Evolutionary conservation across 2,888 invertebrate species (phyloP), one percentile per base, ranked within the genome.

Genomic region (Agriopis leucophaearia): DNA sequence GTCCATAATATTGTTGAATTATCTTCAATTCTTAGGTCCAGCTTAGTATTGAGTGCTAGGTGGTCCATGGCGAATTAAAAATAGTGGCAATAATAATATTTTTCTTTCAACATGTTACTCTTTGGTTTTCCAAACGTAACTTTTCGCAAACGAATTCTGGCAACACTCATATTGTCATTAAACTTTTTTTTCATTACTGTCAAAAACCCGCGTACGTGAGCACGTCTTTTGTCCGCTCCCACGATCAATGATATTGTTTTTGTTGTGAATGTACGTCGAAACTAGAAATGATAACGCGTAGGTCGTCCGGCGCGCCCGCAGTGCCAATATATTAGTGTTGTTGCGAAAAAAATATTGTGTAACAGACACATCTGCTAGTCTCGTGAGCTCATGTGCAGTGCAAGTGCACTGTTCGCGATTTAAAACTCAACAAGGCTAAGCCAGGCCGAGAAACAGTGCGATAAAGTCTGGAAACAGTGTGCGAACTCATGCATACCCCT

Each of bases 231-330:
- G 66, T 68, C 66, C 56, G 63, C 69, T 64, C 78, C 57, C 18
- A 78, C 86, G 87, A 90, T 91, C 89, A 89, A 88, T 90, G 87
- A 68, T 84, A 83, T 84, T 92, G 90, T 92, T 91, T 87, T 91
- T 92, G 89, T 91, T 92, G 84, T 88, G 87, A 86, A 83, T 70
- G 73, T 81, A 75, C 78, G 59, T 40, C 48, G 79, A 79, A 82
- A 81, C 78, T 40, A 42, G 79, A 79, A 82, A 81, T 78, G 80
- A 80, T 81, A 84, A 84, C 75, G 71, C 70, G 76, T 73, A 75
- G 72, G 73, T 72, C 70, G 73, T 72, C 63, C 66, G 64, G 66
- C 44, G 68, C 58, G 72, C 63, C 60, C 66, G 78, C 74, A 75
- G 73, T 74, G 76, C 75, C 74, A 78, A 78, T 80, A 82, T 80